Evolutionary conservation across 1,140 invertebrate genomes (phyloP).

Genomic region (Neelides sp.): DNA sequence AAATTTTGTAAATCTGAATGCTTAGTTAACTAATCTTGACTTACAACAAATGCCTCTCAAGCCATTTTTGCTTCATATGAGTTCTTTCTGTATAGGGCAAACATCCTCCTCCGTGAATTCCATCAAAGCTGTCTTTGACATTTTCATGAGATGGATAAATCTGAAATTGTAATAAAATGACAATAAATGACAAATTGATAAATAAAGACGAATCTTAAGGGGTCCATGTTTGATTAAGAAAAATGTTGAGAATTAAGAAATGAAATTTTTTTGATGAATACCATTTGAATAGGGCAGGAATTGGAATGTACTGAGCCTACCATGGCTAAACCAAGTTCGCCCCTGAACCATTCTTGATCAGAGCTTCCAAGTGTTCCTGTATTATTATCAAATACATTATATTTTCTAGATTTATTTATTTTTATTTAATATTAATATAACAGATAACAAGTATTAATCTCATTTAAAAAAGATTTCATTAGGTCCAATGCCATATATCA

Average conservation of each 20-base stretch:
- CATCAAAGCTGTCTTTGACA: slow-evolving; percentile 70
- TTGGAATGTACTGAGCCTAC: not conserved
- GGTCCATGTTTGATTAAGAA: not conserved
- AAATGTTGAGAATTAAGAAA: not conserved
- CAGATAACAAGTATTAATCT: too few relatives aligned
- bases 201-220: too few relatives aligned
- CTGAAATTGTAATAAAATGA: slow-evolving; percentile 38
- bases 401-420: too few relatives aligned
- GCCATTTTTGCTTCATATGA: slow-evolving; percentile 75
- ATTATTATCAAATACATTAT: too few relatives aligned
- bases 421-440: too few relatives aligned
- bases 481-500: too few relatives aligned
- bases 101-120: slow-evolving; percentile 66
- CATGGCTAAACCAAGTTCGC: slow-evolving; percentile 22
- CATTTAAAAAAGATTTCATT: too few relatives aligned
- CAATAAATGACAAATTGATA: not conserved
- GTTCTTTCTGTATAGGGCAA: slow-evolving; percentile 69
- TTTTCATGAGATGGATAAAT: slow-evolving; percentile 64
- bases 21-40: slow-evolving; percentile 30
- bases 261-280: not conserved
- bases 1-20: not conserved
- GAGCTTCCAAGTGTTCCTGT: slow-evolving; percentile 6
- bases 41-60: slow-evolving; percentile 64
- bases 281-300: not conserved
- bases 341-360: slow-evolving; percentile 23